A percentile compares a stretch with the other conserved stretches of the same genome.
phyloP scores from a whole-genome alignment of 2,113 vertebrate species.

The Galeopterus variegatus region DNA sequence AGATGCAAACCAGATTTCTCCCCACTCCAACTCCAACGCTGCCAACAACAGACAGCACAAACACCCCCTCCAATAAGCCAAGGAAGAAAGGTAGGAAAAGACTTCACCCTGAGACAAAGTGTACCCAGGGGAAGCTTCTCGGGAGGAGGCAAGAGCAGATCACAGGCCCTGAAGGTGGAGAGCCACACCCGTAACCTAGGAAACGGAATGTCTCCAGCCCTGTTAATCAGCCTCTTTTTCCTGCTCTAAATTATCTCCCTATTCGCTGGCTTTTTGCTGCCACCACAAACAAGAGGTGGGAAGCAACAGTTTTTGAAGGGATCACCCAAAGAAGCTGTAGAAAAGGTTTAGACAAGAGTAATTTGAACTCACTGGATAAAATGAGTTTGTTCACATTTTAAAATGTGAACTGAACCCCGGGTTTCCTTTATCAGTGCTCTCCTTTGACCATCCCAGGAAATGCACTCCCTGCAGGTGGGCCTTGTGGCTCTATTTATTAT shows the following conservation, averaged over 20 bases:
- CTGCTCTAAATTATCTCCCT: not conserved
- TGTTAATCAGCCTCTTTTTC: not conserved
- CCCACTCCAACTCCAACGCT: not conserved
- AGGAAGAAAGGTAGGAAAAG: not conserved
- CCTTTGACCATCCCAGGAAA: not conserved
- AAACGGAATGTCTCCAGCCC: not conserved
- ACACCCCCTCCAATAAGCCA: not conserved
- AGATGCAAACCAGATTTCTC: constrained; percentile 1
- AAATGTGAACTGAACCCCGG: not conserved
- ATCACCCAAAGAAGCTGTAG: not conserved
- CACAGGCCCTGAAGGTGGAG: too few relatives aligned
- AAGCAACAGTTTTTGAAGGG: not conserved
- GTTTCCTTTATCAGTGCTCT: not conserved
- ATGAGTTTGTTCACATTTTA: not conserved
- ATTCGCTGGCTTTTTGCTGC: not conserved
- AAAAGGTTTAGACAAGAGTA: not conserved
- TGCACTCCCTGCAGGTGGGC: not conserved
- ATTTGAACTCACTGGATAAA: not conserved
- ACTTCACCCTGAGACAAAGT: not conserved
- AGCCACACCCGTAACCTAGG: not conserved
- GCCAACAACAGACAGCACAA: not conserved
- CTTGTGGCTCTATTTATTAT: not conserved
- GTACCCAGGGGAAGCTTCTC: not conserved
- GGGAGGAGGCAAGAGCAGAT: not conserved
- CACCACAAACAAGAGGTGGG: not conserved